These are phyloP conservation scores for Xestobium rufovillosum DNA, from an alignment of 2,888 invertebrate genomes.

Conservation along the genomic window DNA sequence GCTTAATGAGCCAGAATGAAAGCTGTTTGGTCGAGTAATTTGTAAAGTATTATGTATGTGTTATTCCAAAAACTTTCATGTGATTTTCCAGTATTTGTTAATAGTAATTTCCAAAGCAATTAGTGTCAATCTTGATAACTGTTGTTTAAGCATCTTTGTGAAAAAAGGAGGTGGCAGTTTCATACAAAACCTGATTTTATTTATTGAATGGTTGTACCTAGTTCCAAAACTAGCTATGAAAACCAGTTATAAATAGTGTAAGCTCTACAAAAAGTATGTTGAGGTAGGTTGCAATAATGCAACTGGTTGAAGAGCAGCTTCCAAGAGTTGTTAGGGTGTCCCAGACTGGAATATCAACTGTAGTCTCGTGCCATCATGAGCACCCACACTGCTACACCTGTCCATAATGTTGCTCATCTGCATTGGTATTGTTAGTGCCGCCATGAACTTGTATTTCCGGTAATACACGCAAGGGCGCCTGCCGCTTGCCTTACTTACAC, in stretches of 20 bases:
- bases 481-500: no score
- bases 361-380: conserved; percentile 25
- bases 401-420: conserved; percentile 2
- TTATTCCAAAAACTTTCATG: no score
- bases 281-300: conserved; percentile 36
- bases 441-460: no score
- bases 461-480: no score
- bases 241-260: conserved; percentile 36
- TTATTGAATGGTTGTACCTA: conserved; percentile 35
- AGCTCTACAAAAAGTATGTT: conserved; percentile 35
- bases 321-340: conserved; percentile 28
- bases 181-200: conserved; percentile 33
- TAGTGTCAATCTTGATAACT: no score
- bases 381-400: conserved; percentile 28
- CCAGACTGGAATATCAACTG: conserved; percentile 36
- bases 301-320: conserved; percentile 28
- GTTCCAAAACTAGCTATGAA: conserved; percentile 34
- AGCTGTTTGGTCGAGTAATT: no score
- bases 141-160: conserved; percentile 10
- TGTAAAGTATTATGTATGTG: no score
- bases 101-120: no score
- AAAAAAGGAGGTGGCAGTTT: conserved; percentile 21
- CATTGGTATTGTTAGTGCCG: no score
- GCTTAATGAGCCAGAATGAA: no score
- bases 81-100: no score